Base-by-base conservation (phyloP, 1,140 invertebrate species). In the Caerostris extrusa region DNA sequence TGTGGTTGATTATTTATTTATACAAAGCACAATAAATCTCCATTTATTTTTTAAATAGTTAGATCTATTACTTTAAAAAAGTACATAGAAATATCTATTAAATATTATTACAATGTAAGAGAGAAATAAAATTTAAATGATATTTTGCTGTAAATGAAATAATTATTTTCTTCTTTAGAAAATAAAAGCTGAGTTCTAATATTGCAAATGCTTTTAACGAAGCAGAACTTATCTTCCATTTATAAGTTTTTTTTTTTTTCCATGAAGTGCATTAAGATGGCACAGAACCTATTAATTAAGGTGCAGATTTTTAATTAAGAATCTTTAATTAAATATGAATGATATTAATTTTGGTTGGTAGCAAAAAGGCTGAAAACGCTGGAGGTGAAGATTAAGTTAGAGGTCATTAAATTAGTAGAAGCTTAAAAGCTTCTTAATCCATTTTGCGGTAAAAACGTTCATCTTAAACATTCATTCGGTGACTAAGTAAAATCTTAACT, bases 391-490 rank as follows among this genome's bases (percentile, higher is more conserved):
- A 91, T 91, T 87, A 69, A 77, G 82, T 93, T 87, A 58, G 64
- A 87, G 64, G 60, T 93, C 83, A 87, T 93, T 93, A 86, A 87
- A 93, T 93, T n/a, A 57, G 50, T 17, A 2, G 3, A n/a, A 64
- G 10, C 64, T 71, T 87, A 93, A 93, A 87, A 93, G 91, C 83
- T 71, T 71, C 83, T 71, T 71, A 93, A 93, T 93, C 83, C 61
- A 8, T 14, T 77, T 7, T 50, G 55, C 2, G 6, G 34, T 3
- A 83, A 91, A 91, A 83, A 61, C 3, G 8, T 12, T 60, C 64
- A 53, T 10, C 17, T 61, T 19, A 7, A 69, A 60, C 50, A 17
- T 58, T 14, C 17, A 53, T 12, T 7, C 55, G 60, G 56, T 91
- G 14, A 85, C 61, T 91, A 60, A 91, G 58, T 77, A 69, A 85